Conservation (phyloP, 2,888 invertebrate genomes). For the Heteromurus nitidus region DNA sequence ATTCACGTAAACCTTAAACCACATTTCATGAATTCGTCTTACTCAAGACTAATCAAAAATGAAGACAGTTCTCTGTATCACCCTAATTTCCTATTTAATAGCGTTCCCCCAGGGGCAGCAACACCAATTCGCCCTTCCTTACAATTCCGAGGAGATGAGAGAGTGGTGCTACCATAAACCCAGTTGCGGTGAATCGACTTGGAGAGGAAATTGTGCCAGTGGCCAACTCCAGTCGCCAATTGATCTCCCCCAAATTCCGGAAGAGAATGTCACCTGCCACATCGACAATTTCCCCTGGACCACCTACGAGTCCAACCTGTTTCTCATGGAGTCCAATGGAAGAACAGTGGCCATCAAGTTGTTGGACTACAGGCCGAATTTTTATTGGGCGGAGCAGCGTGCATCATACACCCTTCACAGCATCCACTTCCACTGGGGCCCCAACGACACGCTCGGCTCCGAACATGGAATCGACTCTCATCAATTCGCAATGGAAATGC, state of each 20-base stretch:
- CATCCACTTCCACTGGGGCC: slow-evolving; percentile 38
- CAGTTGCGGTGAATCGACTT: not conserved
- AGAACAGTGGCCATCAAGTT: not conserved
- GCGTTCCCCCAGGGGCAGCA: no score
- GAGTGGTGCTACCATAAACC: slow-evolving; percentile 18
- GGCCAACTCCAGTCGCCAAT: slow-evolving; percentile 24
- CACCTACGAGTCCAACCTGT: not conserved
- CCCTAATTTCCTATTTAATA: no score
- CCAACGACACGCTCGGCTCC: not conserved
- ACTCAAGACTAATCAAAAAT: no score
- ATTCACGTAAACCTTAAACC: no score
- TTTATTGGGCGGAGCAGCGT: not conserved
- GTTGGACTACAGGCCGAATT: not conserved
- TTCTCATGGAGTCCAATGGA: not conserved
- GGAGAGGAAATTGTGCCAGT: not conserved
- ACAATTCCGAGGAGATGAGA: no score
- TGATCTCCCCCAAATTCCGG: not conserved
- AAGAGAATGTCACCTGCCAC: not conserved
- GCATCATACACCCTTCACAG: not conserved
- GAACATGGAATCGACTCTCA: slow-evolving; percentile 16
- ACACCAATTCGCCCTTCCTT: no score
- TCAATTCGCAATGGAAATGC: slow-evolving; percentile 12
- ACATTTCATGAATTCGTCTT: no score
- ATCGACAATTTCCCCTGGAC: not conserved
- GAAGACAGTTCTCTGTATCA: no score